Conservation (phyloP, 2,797 vertebrate genomes). For the Diplodus sargus region DNA sequence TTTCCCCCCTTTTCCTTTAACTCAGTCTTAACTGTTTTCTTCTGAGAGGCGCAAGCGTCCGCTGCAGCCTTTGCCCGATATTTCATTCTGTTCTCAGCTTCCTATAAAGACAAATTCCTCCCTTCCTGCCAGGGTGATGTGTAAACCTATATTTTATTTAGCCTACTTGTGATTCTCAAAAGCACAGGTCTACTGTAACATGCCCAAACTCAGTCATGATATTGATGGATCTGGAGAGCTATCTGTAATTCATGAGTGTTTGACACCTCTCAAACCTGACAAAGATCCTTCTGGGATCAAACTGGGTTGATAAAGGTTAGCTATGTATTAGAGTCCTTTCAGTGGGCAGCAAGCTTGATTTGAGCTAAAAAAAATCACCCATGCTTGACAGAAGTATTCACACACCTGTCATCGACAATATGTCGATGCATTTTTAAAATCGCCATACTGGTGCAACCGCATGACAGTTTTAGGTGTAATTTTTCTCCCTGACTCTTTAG, state of each 20-base stretch:
- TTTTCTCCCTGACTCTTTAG: not conserved
- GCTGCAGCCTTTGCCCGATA: conserved; percentile 61
- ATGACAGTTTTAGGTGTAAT: conserved; percentile 31
- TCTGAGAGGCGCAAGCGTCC: conserved; percentile 49
- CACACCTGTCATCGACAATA: conserved; percentile 55
- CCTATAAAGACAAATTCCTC: conserved; percentile 68
- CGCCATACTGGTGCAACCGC: conserved; percentile 61
- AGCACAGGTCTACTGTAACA: conserved; percentile 67
- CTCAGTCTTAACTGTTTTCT: conserved; percentile 58
- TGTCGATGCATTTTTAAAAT: conserved; percentile 55
- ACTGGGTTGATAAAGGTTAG: conserved; percentile 61
- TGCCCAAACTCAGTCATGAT: conserved; percentile 64
- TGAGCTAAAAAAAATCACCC: conserved; percentile 56
- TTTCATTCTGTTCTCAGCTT: conserved; percentile 75
- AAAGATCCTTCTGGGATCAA: conserved; percentile 75
- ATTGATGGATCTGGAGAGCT: conserved; percentile 72
- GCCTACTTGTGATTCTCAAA: conserved; percentile 68
- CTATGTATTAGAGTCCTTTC: conserved; percentile 65
- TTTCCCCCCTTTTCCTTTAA: conserved; percentile 39
- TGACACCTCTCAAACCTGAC: conserved; percentile 79
- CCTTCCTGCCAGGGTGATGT: conserved; percentile 69
- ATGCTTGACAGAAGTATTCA: conserved; percentile 63
- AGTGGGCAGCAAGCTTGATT: conserved; percentile 53
- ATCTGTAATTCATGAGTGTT: conserved; percentile 81
- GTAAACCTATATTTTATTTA: conserved; percentile 83